Evolutionary conservation across 2,797 vertebrate species (phyloP).

Genomic region (Phataginus tricuspis): DNA sequence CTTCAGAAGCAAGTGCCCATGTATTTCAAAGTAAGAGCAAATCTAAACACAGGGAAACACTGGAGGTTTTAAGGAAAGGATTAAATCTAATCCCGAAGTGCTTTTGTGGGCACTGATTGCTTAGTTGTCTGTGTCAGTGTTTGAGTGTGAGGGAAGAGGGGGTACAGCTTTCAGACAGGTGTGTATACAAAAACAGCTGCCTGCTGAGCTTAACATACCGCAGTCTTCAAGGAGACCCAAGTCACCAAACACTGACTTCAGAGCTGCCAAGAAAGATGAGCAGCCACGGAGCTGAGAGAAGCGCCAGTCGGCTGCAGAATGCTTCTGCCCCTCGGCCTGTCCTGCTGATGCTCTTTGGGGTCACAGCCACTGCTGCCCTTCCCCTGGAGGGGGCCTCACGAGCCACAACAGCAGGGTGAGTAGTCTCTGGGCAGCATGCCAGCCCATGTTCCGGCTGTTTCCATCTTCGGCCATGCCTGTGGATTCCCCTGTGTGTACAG

Average conservation of each 20-base stretch:
- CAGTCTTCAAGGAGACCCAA: not conserved
- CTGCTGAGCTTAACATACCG: conserved; percentile 7
- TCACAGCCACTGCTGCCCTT: not conserved
- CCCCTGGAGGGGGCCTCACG: conserved; percentile 39
- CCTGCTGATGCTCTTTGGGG: conserved; percentile 65
- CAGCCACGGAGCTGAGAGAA: not conserved
- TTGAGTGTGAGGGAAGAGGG: not conserved
- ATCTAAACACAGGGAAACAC: conserved; percentile 1
- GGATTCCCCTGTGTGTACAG: not conserved
- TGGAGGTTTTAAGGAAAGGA: conserved; percentile 64
- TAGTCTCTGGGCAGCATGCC: not conserved
- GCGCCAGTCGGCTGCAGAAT: not conserved
- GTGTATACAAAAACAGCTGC: conserved; percentile 32
- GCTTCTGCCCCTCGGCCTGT: conserved; percentile 51
- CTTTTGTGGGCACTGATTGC: conserved; percentile 67
- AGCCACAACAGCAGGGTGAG: conserved; percentile 78
- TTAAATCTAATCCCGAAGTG: conserved; percentile 51
- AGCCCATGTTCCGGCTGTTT: not conserved
- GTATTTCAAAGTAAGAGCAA: conserved; percentile 62
- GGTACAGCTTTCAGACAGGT: not conserved
- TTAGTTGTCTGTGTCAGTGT: conserved; percentile 42
- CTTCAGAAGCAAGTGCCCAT: not conserved
- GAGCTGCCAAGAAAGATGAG: conserved; percentile 4
- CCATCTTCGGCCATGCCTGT: not conserved
- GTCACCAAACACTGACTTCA: not conserved